phyloP scores from a whole-genome alignment of 2,797 vertebrate species.

The Ambastaia sidthimunki region DNA sequence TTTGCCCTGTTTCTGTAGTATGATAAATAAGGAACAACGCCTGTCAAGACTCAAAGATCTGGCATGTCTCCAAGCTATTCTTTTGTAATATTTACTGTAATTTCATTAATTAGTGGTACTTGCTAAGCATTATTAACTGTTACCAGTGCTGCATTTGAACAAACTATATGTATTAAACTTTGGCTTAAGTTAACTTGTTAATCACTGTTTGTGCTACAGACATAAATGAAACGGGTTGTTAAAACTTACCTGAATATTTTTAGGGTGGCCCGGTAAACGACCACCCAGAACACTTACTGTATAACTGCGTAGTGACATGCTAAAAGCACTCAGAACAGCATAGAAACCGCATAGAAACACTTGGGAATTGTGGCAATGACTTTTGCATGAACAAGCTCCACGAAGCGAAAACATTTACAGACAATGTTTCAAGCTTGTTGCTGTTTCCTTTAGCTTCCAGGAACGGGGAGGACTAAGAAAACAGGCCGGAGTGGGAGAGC shows the following conservation, averaged over 20 bases:
- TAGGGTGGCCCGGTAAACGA: too few species aligned
- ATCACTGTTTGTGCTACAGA: too few species aligned
- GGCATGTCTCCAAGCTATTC: neutral
- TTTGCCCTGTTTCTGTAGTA: neutral
- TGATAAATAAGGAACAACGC: neutral
- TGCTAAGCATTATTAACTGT: too few species aligned
- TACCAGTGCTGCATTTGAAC: too few species aligned
- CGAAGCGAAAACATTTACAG: neutral
- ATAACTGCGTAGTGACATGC: too few species aligned
- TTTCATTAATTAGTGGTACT: neutral
- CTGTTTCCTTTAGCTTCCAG: neutral
- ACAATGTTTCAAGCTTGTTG: neutral
- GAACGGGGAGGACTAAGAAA: conserved; percentile 2
- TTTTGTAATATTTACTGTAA: neutral
- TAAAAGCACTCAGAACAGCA: too few species aligned
- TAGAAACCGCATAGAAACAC: too few species aligned
- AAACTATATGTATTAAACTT: too few species aligned
- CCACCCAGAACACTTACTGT: too few species aligned
- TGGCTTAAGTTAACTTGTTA: too few species aligned
- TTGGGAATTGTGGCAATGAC: neutral
- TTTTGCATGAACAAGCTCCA: neutral
- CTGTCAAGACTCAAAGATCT: neutral
- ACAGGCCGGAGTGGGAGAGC: neutral
- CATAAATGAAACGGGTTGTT: too few species aligned
- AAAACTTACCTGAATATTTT: too few species aligned